These are phyloP conservation scores for Pica pica DNA, from an alignment of 2,113 vertebrate species.

Conservation along the genomic window DNA sequence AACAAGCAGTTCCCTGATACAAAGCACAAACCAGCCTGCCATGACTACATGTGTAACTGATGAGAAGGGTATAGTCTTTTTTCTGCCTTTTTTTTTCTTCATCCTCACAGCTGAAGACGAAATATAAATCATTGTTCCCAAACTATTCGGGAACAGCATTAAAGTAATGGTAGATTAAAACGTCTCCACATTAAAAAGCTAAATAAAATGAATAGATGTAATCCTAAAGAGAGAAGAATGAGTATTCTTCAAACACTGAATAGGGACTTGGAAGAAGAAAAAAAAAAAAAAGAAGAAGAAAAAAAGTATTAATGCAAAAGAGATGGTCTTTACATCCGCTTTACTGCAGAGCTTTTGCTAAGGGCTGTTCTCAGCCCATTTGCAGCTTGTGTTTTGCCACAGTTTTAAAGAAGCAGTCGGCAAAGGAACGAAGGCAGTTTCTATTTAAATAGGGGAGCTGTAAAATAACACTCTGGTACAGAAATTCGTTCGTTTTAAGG, in stretches of 20 bases:
- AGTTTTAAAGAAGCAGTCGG: background rate
- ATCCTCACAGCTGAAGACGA: background rate
- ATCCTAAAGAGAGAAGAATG: constrained; percentile 56
- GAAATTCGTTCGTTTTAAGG: background rate
- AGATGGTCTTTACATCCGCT: constrained; percentile 17
- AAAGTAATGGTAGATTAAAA: constrained; percentile 52
- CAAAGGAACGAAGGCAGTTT: background rate
- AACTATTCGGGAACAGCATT: constrained; percentile 35
- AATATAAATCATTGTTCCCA: constrained; percentile 31
- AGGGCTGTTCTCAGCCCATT: constrained; percentile 21
- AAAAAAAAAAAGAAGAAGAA: background rate
- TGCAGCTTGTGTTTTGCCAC: constrained; percentile 22
- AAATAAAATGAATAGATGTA: constrained; percentile 62
- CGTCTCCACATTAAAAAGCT: constrained; percentile 49
- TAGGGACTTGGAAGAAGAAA: constrained; percentile 26
- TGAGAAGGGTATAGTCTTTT: background rate
- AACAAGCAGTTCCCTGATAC: background rate
- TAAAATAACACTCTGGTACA: background rate
- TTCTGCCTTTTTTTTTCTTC: rapidly evolving
- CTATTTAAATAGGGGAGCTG: background rate
- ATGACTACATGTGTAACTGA: background rate
- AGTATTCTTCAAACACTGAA: constrained; percentile 59
- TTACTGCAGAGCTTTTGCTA: constrained; percentile 26
- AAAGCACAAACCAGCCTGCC: background rate
- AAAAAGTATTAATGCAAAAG: constrained; percentile 48